Base-by-base conservation (phyloP, 2,113 vertebrate species). In the Circaetus gallicus region DNA sequence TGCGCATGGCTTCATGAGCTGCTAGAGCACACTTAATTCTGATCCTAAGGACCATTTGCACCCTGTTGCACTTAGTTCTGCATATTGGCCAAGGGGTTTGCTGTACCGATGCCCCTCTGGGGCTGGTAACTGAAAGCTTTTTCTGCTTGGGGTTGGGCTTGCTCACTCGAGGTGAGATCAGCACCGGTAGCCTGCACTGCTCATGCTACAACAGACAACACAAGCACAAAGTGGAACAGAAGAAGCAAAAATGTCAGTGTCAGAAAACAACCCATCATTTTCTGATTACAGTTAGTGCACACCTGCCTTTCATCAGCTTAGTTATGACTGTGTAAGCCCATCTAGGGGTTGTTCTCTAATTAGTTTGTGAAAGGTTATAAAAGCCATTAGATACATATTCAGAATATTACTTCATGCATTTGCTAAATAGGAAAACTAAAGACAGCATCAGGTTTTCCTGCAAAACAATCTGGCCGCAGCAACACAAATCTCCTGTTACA, bases 341-440 rank as follows among this genome's bases (percentile, higher is more conserved):
- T 32, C 43, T 65, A 82, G 71, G 28, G 28, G 10, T 34, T 87
- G 26, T 87, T 91, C 26, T 77, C 66, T 59, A 88, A 94, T 70
- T 85, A 80, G 43, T 47, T 91, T 70, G 15, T 5, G 5, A 77
- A 92, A 88, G 31, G 29, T 90, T 92, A 47, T n/a, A 62, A 86
- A 86, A 92, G 25, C 32, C 59, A 42, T 70, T 81, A 95, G 32
- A 42, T 73, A 29, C 18, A 53, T 77, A 74, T 45, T 70, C 42
- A 90, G 79, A 76, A 94, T 77, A 76, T 45, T 62, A 45, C 42
- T 73, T 88, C 8, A 49, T 47, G 32, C 0, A 3, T 86, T 95
- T 83, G 14, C 36, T 80, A 90, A 92, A 90, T 22, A 90, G 47
- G 50, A 81, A 50, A 71, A 73, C 10, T 69, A 74, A 88, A 90